phyloP scores from a whole-genome alignment of 2,113 vertebrate species.

The Glaucidium brasilianum region DNA sequence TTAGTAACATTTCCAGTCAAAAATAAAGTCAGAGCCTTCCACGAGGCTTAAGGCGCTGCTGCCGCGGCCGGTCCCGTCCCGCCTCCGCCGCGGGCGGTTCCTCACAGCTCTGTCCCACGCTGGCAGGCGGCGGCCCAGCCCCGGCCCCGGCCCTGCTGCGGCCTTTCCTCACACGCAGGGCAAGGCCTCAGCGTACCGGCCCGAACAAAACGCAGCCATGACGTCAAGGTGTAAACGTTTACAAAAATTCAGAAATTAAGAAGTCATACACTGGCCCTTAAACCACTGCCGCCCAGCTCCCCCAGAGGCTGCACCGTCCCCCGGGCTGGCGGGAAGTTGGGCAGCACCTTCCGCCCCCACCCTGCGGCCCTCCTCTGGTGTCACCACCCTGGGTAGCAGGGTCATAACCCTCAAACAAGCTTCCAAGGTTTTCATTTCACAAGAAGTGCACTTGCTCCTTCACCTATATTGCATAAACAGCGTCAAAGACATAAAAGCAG shows the following conservation, averaged over 20 bases:
- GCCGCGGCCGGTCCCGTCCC: neutral
- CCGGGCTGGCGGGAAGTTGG: accelerated
- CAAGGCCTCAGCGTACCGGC: accelerated
- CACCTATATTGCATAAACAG: neutral
- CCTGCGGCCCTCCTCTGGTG: accelerated
- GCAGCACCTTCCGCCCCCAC: accelerated
- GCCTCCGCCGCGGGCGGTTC: accelerated
- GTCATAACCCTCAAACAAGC: accelerated
- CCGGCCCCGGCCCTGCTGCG: neutral
- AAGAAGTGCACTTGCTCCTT: neutral
- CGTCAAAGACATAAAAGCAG: neutral
- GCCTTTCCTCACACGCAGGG: neutral
- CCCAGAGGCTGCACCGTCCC: accelerated
- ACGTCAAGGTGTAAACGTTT: accelerated
- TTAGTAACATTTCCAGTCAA: neutral
- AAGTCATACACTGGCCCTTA: neutral
- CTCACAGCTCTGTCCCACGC: neutral
- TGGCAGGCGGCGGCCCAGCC: neutral
- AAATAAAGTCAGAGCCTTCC: neutral
- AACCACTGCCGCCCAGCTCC: too few species aligned
- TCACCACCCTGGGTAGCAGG: accelerated
- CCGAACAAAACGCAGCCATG: accelerated
- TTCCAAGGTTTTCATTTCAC: neutral
- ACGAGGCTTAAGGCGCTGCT: accelerated
- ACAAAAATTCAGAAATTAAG: too few species aligned